Base-by-base conservation (phyloP, 1,140 invertebrate species). In the Streblospio benedicti region DNA sequence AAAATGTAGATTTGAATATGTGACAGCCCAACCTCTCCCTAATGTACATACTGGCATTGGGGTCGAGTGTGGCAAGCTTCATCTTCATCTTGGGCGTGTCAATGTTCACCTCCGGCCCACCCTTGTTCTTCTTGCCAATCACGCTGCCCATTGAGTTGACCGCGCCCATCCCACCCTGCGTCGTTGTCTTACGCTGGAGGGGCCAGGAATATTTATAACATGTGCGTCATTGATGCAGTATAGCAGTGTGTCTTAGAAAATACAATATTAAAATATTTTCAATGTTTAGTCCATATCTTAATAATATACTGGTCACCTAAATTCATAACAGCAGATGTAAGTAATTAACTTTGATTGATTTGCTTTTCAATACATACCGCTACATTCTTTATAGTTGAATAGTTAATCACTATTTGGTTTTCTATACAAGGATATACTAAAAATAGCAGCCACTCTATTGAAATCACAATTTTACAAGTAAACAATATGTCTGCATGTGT, bases 41-140 rank as follows among this genome's bases (percentile, higher is more conserved):
- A n/a, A 38, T n/a, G n/a, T 49, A 56, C 33, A n/a, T 25, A 57
- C 56, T 27, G 44, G 44, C 23, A 12, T 45, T 33, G 16, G 56
- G 33, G 0, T 55, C 44, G 16, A 56, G 30, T 27, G 47, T 61
- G 5, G 35, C 52, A 20, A 61, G 38, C 27, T 25, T 56, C 27
- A 61, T 23, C 28, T 61, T 61, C 35, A 61, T 61, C 18, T 52
- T 52, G 14, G 59, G 59, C n/a, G 52, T n/a, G 20, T 30, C 30
- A n/a, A 61, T 45, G 30, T 51, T 45, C 23, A 60, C 28, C 2
- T 14, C 28, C 5, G 35, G 41, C 23, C 41, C 43, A n/a, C 32
- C 51, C 2, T 30, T 28, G 12, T n/a, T 43, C 52, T 55, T 31
- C 35, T 56, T 61, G 18, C 59, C 38, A 35, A 61, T 35, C n/a